Percentiles rank a stretch among this genome's conserved stretches.
Evolutionary conservation across 2,797 vertebrate species (phyloP).

Genomic region (Glossophaga mutica): DNA sequence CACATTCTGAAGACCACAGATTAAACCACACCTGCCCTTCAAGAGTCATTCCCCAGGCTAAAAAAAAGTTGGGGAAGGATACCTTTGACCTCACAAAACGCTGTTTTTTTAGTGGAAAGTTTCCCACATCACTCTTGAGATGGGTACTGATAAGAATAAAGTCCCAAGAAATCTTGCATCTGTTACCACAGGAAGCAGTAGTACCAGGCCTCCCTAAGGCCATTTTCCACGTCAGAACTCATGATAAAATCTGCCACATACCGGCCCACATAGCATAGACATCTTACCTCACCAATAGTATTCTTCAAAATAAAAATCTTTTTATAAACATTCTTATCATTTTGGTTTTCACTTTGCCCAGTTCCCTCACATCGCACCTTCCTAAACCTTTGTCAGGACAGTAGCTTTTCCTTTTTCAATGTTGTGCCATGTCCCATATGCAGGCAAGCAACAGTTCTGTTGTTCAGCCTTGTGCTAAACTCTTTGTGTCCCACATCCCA

Average conservation of each 20-base stretch:
- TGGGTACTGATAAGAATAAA: slow-evolving; percentile 14
- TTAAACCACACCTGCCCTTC: slow-evolving; percentile 21
- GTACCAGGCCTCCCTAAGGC: background rate
- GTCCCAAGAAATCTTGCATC: background rate
- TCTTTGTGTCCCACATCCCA: background rate
- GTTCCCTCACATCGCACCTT: background rate
- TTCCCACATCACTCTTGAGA: background rate
- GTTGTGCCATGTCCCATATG: background rate
- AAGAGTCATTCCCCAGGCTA: background rate
- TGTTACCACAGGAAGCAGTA: slow-evolving; percentile 17
- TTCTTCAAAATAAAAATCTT: background rate
- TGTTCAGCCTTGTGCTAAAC: background rate
- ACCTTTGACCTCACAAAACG: slow-evolving; percentile 44
- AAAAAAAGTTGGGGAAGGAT: background rate
- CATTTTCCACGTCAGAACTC: slow-evolving; percentile 14
- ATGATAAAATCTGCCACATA: background rate
- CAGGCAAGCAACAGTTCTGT: background rate
- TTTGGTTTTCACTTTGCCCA: background rate
- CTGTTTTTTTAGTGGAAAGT: background rate
- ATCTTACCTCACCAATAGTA: background rate
- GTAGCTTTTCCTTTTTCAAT: background rate
- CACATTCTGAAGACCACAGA: background rate
- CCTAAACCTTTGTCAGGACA: background rate
- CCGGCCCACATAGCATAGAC: background rate
- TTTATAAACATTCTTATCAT: background rate